Percentiles rank a stretch among this genome's conserved stretches.
These are phyloP conservation scores for Glyphotaelius pellucidus DNA, from an alignment of 2,888 invertebrate genomes.

Conservation along the genomic window DNA sequence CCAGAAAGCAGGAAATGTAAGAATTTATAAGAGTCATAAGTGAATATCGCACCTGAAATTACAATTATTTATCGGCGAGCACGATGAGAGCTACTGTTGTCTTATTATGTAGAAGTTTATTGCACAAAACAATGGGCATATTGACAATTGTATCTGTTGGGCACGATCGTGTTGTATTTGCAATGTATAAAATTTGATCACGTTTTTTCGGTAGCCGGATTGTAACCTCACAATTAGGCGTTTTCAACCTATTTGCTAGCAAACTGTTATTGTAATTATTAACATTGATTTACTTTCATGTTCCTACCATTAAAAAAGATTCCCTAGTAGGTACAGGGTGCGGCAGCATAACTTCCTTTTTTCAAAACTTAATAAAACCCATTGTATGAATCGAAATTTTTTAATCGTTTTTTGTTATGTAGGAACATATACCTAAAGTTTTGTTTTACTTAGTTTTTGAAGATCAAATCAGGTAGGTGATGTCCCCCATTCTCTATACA, in stretches of 20 bases:
- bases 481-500: too few species aligned
- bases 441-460: too few species aligned
- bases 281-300: not conserved
- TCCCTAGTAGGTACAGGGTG: too few species aligned
- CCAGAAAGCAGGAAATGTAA: not conserved
- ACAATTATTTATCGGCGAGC: not conserved
- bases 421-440: too few species aligned
- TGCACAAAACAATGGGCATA: constrained; percentile 45
- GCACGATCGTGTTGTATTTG: constrained; percentile 45
- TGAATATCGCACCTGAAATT: constrained; percentile 20
- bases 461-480: too few species aligned
- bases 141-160: constrained; percentile 47
- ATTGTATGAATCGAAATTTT: too few species aligned
- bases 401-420: too few species aligned
- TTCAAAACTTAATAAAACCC: too few species aligned
- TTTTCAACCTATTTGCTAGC: constrained; percentile 10
- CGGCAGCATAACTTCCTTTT: too few species aligned
- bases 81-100: constrained; percentile 10
- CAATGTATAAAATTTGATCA: constrained; percentile 33
- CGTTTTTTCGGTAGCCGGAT: constrained; percentile 51
- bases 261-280: not conserved
- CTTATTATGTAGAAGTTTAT: constrained; percentile 33
- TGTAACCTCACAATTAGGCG: not conserved
- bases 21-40: not conserved
- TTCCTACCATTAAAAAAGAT: too few species aligned